Conservation (phyloP, 2,113 vertebrate genomes). For the Ornithorhynchus anatinus region DNA sequence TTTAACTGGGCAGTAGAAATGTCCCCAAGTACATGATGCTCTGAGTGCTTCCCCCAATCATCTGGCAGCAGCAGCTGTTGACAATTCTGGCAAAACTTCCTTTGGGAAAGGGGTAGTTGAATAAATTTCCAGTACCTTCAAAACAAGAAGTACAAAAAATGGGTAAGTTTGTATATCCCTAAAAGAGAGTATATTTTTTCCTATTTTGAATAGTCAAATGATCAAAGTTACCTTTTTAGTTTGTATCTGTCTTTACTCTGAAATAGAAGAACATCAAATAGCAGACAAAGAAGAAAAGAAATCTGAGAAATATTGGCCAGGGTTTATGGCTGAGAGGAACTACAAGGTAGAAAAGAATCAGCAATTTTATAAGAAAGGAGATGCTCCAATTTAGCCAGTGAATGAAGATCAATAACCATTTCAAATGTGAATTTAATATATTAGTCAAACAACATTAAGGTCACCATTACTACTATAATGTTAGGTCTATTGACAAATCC, state of each 20-base stretch:
- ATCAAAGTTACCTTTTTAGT: too few species aligned
- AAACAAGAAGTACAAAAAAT: background rate
- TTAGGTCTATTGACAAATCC: slow-evolving; percentile 48
- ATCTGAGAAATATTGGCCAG: background rate
- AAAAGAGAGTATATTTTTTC: background rate
- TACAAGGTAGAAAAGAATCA: slow-evolving; percentile 42
- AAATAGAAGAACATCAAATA: slow-evolving; percentile 1
- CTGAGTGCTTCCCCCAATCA: slow-evolving; percentile 68
- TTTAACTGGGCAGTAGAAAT: slow-evolving; percentile 74
- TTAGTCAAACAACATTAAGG: slow-evolving; percentile 44
- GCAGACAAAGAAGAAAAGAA: slow-evolving; percentile 2
- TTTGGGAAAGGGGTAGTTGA: slow-evolving; percentile 70
- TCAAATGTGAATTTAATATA: slow-evolving; percentile 57
- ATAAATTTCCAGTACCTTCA: slow-evolving; percentile 82
- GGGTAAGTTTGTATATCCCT: background rate
- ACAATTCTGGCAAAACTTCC: slow-evolving; percentile 87
- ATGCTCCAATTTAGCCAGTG: slow-evolving; percentile 49
- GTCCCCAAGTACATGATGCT: slow-evolving; percentile 66
- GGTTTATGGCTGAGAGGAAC: slow-evolving; percentile 25
- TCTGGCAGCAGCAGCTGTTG: slow-evolving; percentile 80
- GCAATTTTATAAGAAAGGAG: slow-evolving; percentile 51
- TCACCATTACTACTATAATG: slow-evolving; percentile 35
- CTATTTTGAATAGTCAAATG: slow-evolving; percentile 11
- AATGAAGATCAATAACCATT: slow-evolving; percentile 60
- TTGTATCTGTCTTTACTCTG: background rate